A percentile compares a stretch with the other conserved stretches of the same genome.
Evolutionary conservation across 2,797 vertebrate genomes (phyloP).

Genomic region (Phalanger gymnotis): DNA sequence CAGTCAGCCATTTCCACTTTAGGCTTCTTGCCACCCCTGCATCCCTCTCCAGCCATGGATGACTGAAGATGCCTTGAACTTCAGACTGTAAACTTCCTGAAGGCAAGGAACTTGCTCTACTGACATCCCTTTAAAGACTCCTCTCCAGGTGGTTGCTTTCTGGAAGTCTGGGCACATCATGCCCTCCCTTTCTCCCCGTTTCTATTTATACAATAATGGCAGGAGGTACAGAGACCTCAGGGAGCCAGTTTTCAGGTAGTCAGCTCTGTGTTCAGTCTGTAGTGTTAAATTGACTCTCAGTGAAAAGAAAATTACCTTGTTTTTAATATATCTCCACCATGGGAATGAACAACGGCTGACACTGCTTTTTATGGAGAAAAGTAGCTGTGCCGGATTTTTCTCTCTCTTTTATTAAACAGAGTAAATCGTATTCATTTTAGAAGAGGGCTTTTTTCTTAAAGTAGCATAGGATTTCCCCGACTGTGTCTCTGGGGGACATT

Average conservation of each 20-base stretch:
- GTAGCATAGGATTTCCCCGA: not conserved
- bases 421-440: not conserved
- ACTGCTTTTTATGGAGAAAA: not conserved
- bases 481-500: not conserved
- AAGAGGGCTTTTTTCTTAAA: not conserved
- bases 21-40: not conserved
- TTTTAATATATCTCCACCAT: not conserved
- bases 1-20: not conserved
- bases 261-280: not conserved
- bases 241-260: not conserved
- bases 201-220: not conserved
- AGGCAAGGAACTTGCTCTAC: not conserved
- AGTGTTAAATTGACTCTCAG: conserved; percentile 4
- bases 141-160: not conserved
- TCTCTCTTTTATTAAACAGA: not conserved
- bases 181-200: not conserved
- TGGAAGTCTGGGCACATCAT: not conserved
- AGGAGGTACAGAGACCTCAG: not conserved
- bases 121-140: not conserved
- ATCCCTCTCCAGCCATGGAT: not conserved
- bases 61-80: not conserved
- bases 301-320: conserved; percentile 47
- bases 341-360: not conserved
- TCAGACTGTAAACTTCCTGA: not conserved
- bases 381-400: fast-evolving